Conservation (phyloP, 2,888 invertebrate genomes). For the Mellilla xanthometata region DNA sequence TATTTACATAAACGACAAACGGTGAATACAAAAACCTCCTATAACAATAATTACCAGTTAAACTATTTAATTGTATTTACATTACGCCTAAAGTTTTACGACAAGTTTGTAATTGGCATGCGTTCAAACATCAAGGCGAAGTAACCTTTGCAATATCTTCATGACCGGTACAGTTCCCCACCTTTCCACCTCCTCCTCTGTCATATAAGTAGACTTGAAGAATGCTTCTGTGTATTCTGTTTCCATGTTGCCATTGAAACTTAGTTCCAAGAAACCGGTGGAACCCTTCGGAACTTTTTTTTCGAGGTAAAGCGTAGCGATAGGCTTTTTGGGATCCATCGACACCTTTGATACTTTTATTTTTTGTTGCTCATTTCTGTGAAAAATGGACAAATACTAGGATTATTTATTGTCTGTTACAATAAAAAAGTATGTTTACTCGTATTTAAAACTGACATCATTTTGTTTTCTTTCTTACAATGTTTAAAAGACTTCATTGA, state of each 20-base stretch:
- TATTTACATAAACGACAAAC: no score
- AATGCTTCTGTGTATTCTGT: constrained; percentile 86
- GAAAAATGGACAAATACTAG: no score
- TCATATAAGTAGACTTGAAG: constrained; percentile 85
- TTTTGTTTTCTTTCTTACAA: no score
- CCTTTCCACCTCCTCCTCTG: constrained; percentile 71
- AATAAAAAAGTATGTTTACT: no score
- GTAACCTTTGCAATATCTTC: constrained; percentile 18
- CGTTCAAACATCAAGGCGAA: constrained; percentile 2
- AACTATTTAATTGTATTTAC: no score
- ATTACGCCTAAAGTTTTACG: no score
- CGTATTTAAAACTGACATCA: no score
- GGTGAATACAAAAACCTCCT: no score
- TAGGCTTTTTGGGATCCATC: constrained; percentile 83
- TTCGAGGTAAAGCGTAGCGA: constrained; percentile 83
- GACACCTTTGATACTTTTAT: constrained; percentile 61
- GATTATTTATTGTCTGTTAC: no score
- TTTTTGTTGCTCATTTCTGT: constrained; percentile 15
- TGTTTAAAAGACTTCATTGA: no score
- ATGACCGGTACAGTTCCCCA: constrained; percentile 35
- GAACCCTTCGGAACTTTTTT: constrained; percentile 80
- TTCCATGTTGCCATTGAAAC: constrained; percentile 85
- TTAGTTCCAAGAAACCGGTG: constrained; percentile 84
- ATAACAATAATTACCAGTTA: no score
- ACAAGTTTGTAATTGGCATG: no score